A percentile compares a stretch with the other conserved stretches of the same genome.
Evolutionary conservation across 2,888 invertebrate species (phyloP).

Genomic region (Plutella xylostella): DNA sequence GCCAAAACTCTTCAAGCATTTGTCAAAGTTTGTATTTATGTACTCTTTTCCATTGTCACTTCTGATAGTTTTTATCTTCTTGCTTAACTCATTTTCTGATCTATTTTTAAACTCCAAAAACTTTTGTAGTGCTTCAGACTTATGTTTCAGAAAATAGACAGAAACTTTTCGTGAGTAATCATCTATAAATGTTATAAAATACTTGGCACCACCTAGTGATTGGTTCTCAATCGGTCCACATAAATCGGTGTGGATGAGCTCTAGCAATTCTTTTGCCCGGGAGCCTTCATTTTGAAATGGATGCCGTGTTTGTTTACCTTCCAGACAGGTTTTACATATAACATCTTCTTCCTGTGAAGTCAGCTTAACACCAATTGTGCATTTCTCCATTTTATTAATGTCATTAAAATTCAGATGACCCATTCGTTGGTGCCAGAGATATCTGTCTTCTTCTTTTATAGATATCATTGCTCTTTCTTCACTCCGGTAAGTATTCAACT

Average conservation of each 20-base stretch:
- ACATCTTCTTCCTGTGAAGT: neutral
- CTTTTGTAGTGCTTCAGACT: neutral
- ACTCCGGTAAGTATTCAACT: no score
- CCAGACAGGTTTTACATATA: neutral
- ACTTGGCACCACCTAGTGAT: no score
- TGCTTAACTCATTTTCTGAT: neutral
- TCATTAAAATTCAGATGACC: no score
- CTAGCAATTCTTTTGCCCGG: no score
- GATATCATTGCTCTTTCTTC: no score
- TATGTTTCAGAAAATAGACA: conserved; percentile 2
- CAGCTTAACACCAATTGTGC: conserved; percentile 1
- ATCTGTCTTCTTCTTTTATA: no score
- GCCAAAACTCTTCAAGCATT: neutral
- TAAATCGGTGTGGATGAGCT: no score
- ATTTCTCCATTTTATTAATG: conserved; percentile 11
- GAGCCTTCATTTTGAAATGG: conserved; percentile 14
- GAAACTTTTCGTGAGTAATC: conserved; percentile 1
- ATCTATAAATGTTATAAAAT: no score
- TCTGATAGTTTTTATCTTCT: neutral
- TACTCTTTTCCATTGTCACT: conserved; percentile 2
- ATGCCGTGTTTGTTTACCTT: conserved; percentile 7
- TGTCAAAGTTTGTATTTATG: neutral
- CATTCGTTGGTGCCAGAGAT: no score
- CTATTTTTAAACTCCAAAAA: neutral
- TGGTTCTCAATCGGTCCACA: no score